A percentile compares a stretch with the other conserved stretches of the same genome.
Evolutionary conservation across 2,888 invertebrate species (phyloP).

Genomic region (Theodoxus fluviatilis): DNA sequence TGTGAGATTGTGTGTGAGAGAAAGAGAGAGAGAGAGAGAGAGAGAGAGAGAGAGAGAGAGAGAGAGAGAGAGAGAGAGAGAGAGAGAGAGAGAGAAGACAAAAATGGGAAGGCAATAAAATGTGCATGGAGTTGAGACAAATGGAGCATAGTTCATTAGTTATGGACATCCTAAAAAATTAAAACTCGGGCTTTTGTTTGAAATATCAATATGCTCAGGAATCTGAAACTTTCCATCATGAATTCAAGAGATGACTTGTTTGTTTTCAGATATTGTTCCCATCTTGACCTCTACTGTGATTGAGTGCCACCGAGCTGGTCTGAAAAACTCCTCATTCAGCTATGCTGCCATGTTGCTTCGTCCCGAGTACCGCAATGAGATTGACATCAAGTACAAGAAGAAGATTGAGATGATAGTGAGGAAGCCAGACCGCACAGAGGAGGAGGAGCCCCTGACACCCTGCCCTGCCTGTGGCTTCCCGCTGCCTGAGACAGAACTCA

Average conservation of each 20-base stretch:
- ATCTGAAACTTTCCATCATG: no score
- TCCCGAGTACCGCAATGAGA: slow-evolving; percentile 86
- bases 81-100: no score
- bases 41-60: no score
- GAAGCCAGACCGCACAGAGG: slow-evolving; percentile 66
- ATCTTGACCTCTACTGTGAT: slow-evolving; percentile 97
- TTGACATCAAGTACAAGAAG: slow-evolving; percentile 92
- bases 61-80: no score
- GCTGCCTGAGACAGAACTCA: slow-evolving; percentile 80
- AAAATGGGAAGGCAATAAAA: no score
- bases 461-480: slow-evolving; percentile 87
- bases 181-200: no score
- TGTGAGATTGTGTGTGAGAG: no score
- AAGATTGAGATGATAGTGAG: slow-evolving; percentile 94
- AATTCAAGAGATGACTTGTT: background rate
- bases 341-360: slow-evolving; percentile 93
- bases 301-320: slow-evolving; percentile 92
- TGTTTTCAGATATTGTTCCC: slow-evolving; percentile 86
- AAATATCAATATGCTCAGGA: no score
- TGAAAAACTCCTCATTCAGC: slow-evolving; percentile 87
- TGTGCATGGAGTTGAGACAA: no score
- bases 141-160: no score
- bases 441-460: slow-evolving; percentile 70
- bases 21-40: no score
- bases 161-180: no score